These are phyloP conservation scores for Sinocyclocheilus maitianheensis DNA, from an alignment of 2,113 vertebrate species.

Conservation along the genomic window DNA sequence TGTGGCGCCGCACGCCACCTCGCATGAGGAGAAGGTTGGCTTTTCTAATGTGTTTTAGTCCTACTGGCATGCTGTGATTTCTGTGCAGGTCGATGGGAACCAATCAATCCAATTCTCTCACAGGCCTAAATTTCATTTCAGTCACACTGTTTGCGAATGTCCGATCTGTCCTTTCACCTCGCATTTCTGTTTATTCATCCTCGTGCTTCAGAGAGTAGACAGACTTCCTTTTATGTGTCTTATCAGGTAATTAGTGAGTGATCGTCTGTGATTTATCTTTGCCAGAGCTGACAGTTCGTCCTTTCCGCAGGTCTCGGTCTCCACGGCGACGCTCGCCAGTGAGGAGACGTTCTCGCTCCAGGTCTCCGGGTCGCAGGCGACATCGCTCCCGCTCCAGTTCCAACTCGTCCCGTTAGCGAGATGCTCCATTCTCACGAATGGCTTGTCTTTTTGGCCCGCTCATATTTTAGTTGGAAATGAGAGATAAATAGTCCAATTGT, in stretches of 20 bases:
- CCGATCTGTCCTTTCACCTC: not conserved
- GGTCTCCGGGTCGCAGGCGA: slow-evolving; percentile 91
- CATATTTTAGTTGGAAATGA: not conserved
- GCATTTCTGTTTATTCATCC: not conserved
- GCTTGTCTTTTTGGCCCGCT: not conserved
- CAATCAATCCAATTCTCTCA: not conserved
- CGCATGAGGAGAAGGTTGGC: slow-evolving; percentile 91
- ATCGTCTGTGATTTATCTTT: not conserved
- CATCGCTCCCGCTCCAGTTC: slow-evolving; percentile 97
- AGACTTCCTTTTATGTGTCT: slow-evolving; percentile 1
- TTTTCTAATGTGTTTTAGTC: not conserved
- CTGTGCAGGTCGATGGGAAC: not conserved
- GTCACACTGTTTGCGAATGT: not conserved
- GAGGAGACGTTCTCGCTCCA: slow-evolving; percentile 88
- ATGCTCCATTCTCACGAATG: slow-evolving; percentile 4
- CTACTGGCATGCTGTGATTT: not conserved
- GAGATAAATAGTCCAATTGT: not conserved
- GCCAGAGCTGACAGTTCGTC: not conserved
- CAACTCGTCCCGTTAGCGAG: slow-evolving; percentile 92
- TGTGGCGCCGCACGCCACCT: slow-evolving; percentile 93
- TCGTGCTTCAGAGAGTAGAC: not conserved
- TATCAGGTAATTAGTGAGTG: not conserved
- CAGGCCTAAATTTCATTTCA: not conserved
- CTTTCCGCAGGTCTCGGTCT: slow-evolving; percentile 84
- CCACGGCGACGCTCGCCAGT: slow-evolving; percentile 91